A percentile compares a stretch with the other conserved stretches of the same genome.
Conservation (phyloP, 2,797 vertebrate species). For the Tenualosa ilisha region DNA sequence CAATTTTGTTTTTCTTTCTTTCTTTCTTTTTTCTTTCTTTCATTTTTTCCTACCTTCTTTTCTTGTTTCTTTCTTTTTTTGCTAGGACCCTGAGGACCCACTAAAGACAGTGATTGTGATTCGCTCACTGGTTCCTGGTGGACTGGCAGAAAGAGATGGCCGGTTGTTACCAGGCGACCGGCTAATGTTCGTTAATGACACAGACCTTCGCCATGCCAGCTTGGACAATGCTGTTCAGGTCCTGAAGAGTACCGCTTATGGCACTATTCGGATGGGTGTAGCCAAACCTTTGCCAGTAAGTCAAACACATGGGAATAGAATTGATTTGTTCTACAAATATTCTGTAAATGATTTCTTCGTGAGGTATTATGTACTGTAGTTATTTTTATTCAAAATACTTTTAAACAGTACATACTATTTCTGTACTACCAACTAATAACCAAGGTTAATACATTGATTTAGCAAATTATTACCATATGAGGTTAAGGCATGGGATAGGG, state of each 20-base stretch:
- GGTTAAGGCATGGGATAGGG: no score
- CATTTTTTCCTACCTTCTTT: slow-evolving; percentile 9
- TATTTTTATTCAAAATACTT: background rate
- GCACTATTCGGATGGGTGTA: slow-evolving; percentile 85
- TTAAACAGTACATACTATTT: background rate
- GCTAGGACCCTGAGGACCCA: slow-evolving; percentile 89
- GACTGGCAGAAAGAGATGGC: slow-evolving; percentile 87
- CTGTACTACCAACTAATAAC: background rate
- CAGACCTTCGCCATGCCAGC: slow-evolving; percentile 83
- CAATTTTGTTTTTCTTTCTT: slow-evolving; percentile 16
- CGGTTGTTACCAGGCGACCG: slow-evolving; percentile 90
- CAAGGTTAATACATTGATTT: no score
- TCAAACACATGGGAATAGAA: background rate
- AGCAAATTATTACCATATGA: no score
- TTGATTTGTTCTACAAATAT: background rate
- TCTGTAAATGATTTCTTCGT: background rate
- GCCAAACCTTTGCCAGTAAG: slow-evolving; percentile 90
- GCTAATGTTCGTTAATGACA: slow-evolving; percentile 90
- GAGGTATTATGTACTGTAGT: background rate
- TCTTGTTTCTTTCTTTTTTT: slow-evolving; percentile 16
- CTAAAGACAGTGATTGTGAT: slow-evolving; percentile 91
- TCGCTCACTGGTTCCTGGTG: slow-evolving; percentile 89
- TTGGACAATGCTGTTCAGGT: slow-evolving; percentile 90
- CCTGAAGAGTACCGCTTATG: slow-evolving; percentile 85
- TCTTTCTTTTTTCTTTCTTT: slow-evolving; percentile 21